Conservation (phyloP, 2,888 invertebrate species). For the Abrostola tripartita region DNA sequence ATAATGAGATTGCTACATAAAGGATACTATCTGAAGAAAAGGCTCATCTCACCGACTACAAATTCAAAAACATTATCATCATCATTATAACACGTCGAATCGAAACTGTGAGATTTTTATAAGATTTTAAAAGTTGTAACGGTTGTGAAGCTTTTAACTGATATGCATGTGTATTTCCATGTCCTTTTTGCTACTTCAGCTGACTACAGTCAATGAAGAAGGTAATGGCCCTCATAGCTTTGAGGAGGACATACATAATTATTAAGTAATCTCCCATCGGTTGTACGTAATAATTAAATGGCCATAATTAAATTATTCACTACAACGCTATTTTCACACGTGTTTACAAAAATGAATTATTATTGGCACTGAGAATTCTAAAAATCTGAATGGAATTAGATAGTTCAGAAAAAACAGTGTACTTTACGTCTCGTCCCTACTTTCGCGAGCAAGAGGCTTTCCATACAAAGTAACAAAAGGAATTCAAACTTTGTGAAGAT, state of each 20-base stretch:
- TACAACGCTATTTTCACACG: too few species aligned
- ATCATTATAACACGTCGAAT: too few species aligned
- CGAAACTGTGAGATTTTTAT: too few species aligned
- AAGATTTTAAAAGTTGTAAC: constrained; percentile 1
- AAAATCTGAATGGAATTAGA: too few species aligned
- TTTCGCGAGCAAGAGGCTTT: background rate
- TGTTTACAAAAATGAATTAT: too few species aligned
- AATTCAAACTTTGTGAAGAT: background rate
- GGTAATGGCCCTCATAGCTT: background rate
- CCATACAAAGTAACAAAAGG: background rate
- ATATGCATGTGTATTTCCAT: background rate
- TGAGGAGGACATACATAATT: background rate
- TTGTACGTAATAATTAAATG: background rate
- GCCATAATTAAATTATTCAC: background rate
- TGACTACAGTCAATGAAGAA: background rate
- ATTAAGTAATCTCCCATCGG: background rate
- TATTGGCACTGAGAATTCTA: too few species aligned
- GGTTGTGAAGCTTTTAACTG: constrained; percentile 19
- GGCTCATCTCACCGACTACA: background rate
- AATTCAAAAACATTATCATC: too few species aligned
- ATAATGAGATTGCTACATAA: constrained; percentile 4
- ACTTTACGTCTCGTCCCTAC: background rate
- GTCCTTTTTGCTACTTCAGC: constrained; percentile 15
- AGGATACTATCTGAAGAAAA: background rate
- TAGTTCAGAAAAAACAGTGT: too few species aligned